A percentile compares a stretch with the other conserved stretches of the same genome.
These are phyloP conservation scores for Heliothis virescens DNA, from an alignment of 1,140 invertebrate species.

Conservation along the genomic window DNA sequence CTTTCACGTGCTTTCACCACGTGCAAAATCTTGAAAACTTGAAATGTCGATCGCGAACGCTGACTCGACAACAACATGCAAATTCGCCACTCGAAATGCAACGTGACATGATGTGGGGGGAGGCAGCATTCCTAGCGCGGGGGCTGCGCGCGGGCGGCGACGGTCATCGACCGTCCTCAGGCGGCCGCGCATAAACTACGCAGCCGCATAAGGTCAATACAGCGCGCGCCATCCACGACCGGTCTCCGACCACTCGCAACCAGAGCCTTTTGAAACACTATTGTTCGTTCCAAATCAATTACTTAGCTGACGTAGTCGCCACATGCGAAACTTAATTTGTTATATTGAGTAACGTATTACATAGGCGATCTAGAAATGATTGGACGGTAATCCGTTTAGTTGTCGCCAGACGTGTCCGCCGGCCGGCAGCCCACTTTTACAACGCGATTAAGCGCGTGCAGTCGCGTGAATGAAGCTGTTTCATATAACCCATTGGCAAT, in stretches of 20 bases:
- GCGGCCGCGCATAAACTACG: conserved; percentile 76
- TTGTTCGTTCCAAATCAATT: conserved; percentile 75
- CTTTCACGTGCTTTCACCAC: conserved; percentile 60
- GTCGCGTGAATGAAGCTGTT: conserved; percentile 28
- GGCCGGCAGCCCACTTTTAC: conserved; percentile 32
- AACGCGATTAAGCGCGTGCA: conserved; percentile 38
- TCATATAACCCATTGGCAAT: conserved; percentile 20
- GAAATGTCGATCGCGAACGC: conserved; percentile 38
- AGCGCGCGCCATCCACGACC: conserved; percentile 58
- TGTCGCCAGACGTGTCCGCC: conserved; percentile 53
- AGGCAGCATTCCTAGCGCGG: conserved; percentile 72
- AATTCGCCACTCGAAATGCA: conserved; percentile 80
- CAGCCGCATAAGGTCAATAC: conserved; percentile 82
- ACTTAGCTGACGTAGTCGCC: conserved; percentile 50
- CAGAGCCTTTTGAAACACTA: conserved; percentile 66
- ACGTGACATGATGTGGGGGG: conserved; percentile 73
- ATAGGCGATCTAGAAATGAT: conserved; percentile 62
- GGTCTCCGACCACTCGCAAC: conserved; percentile 56
- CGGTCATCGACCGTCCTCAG: conserved; percentile 83
- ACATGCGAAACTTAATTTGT: conserved; percentile 70
- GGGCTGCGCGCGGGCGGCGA: conserved; percentile 54
- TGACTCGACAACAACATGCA: conserved; percentile 63
- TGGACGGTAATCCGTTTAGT: conserved; percentile 56
- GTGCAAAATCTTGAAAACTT: conserved; percentile 44
- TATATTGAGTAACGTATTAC: conserved; percentile 61